Evolutionary conservation across 2,113 vertebrate species (phyloP).

Genomic region (Spea bombifrons): DNA sequence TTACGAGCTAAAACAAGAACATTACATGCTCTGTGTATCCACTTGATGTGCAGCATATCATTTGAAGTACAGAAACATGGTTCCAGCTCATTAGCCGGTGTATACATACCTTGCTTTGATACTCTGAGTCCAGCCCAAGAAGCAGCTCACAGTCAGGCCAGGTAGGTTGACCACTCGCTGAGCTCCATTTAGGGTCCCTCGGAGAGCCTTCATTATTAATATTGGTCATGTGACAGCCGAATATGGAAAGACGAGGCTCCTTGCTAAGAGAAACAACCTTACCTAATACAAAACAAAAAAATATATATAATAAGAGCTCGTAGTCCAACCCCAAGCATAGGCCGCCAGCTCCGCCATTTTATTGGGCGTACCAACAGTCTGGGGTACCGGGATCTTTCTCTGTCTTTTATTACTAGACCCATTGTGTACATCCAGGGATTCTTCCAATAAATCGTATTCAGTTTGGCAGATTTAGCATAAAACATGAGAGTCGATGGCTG

Average conservation of each 20-base stretch:
- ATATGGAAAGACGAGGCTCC: conserved; percentile 54
- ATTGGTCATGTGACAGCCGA: conserved; percentile 40
- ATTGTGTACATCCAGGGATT: too few species aligned
- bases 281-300: conserved; percentile 48
- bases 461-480: background rate
- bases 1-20: too few species aligned
- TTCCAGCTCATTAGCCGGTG: too few species aligned
- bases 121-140: conserved; percentile 53
- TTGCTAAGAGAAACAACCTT: conserved; percentile 53
- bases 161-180: background rate
- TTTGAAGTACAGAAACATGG: too few species aligned
- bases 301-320: background rate
- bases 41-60: too few species aligned
- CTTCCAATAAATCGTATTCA: too few species aligned
- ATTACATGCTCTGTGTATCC: too few species aligned
- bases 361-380: too few species aligned
- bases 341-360: too few species aligned
- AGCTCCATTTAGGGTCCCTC: conserved; percentile 16
- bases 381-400: too few species aligned
- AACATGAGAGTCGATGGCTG: background rate
- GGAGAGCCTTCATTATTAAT: conserved; percentile 37
- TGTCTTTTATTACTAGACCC: too few species aligned
- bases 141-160: conserved; percentile 53
- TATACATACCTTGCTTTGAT: conserved; percentile 50
- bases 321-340: background rate